Evolutionary conservation across 2,113 vertebrate genomes (phyloP), one percentile per base, ranked within the genome.

Genomic region (Riparia riparia): DNA sequence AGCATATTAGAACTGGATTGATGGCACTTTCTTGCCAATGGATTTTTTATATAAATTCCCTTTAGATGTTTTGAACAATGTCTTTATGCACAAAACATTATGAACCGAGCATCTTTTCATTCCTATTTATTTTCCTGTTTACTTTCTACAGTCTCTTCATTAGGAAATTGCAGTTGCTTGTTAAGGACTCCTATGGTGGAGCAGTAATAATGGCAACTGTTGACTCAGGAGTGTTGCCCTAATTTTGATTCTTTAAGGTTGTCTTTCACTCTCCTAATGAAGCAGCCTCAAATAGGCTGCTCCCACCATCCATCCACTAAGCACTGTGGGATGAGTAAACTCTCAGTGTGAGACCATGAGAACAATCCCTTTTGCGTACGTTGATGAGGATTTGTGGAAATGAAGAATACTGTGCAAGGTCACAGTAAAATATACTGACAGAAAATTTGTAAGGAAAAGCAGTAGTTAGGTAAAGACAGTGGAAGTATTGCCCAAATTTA

Each of bases 181-280:
- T 84, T 82, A 88, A 78, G 74, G 73, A 63, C 82, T 93, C 92
- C 64, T 88, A 77, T 79, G 90, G 88, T 41, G 74, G 81, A 86
- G 80, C 64, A 79, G 70, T 71, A 86, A 65, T 72, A 79, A 85
- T 56, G 63, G 82, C 60, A 96, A 95, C 26, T 90, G 95, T 96
- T 96, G 96, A 96, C 44, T 95, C 79, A 92, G 82, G 85, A 93
- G 58, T 90, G 93, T 53, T 85, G 70, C 61, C 95, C 79, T 95
- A 76, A 92, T 94, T 97, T 64, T 47, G 49, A 92, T 97, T 95
- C 93, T 92, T 87, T 86, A 94, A 95, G 61, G 70, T 87, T 91
- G 89, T 82, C 71, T 95, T 80, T 95, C 82, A 92, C 32, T 93
- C 60, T 83, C 45, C 68, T 97, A 95, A 96, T 93, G 82, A 95